A percentile compares a stretch with the other conserved stretches of the same genome.
Conservation (phyloP, 1,140 invertebrate genomes). For the Drosophila novamexicana region DNA sequence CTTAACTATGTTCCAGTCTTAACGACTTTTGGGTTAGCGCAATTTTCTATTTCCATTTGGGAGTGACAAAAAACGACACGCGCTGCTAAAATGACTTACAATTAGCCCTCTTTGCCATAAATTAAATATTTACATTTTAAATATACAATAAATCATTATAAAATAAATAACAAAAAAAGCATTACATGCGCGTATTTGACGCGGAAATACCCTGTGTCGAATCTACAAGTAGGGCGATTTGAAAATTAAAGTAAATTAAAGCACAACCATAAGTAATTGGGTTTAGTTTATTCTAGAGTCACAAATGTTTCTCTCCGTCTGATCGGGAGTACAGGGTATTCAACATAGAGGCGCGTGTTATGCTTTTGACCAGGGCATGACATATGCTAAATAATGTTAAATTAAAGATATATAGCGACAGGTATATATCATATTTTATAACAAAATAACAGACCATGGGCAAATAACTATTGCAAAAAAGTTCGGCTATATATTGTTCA, state of each 20-base stretch:
- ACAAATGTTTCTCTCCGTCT: too few relatives aligned
- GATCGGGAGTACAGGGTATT: background rate
- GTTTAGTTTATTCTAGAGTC: too few relatives aligned
- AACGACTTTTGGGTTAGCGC: background rate
- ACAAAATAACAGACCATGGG: conserved; percentile 11
- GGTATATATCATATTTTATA: conserved; percentile 1
- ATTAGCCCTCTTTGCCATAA: conserved; percentile 61
- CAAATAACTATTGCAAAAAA: conserved; percentile 11
- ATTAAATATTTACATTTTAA: conserved; percentile 43
- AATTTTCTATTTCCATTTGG: conserved; percentile 7
- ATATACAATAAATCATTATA: conserved; percentile 56
- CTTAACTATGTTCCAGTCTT: background rate
- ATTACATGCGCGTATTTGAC: background rate
- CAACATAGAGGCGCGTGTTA: background rate
- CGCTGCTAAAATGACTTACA: conserved; percentile 28
- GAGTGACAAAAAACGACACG: background rate
- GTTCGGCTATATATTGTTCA: conserved; percentile 28
- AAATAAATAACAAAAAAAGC: conserved; percentile 6
- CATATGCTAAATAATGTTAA: background rate
- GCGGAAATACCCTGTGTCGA: conserved; percentile 3
- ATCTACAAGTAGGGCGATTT: too few relatives aligned
- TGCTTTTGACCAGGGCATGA: background rate
- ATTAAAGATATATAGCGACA: background rate
- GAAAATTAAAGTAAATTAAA: too few relatives aligned
- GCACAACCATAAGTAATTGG: too few relatives aligned